Percentiles rank a stretch among this genome's conserved stretches.
These are phyloP conservation scores for Euura lappo DNA, from an alignment of 1,140 invertebrate species.

Conservation along the genomic window DNA sequence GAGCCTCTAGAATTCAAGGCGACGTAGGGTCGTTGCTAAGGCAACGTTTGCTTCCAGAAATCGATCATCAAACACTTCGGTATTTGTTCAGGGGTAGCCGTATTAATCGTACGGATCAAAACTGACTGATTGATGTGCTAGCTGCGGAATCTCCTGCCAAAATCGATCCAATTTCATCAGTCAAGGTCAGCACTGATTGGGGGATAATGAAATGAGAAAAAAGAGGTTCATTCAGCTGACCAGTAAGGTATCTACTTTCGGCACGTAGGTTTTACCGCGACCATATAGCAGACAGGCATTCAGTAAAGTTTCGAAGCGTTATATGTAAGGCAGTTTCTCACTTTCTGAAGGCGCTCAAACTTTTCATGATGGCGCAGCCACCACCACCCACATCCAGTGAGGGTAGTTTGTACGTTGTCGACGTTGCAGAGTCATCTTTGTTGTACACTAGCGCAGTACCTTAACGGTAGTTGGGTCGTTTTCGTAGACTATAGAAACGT, in stretches of 20 bases:
- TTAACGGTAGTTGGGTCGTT: no score
- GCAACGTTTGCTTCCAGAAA: not conserved
- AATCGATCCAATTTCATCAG: constrained; percentile 3
- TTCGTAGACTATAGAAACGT: no score
- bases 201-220: constrained; percentile 11
- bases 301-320: not conserved
- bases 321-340: constrained; percentile 2
- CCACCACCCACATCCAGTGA: not conserved
- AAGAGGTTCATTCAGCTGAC: constrained; percentile 12
- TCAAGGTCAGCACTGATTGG: no score
- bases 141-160: no score
- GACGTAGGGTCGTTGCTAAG: no score
- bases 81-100: not conserved
- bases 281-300: no score
- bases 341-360: not conserved
- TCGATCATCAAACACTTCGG: constrained; percentile 1
- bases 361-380: not conserved
- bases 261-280: not conserved
- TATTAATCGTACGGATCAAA: no score
- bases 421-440: not conserved
- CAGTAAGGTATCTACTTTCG: not conserved
- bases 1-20: no score
- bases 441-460: not conserved
- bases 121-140: no score
- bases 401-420: not conserved